Percentiles rank a stretch among this genome's conserved stretches.
These are phyloP conservation scores for Mus musculus DNA, from an alignment of 2,113 vertebrate species.

Conservation along the genomic window DNA sequence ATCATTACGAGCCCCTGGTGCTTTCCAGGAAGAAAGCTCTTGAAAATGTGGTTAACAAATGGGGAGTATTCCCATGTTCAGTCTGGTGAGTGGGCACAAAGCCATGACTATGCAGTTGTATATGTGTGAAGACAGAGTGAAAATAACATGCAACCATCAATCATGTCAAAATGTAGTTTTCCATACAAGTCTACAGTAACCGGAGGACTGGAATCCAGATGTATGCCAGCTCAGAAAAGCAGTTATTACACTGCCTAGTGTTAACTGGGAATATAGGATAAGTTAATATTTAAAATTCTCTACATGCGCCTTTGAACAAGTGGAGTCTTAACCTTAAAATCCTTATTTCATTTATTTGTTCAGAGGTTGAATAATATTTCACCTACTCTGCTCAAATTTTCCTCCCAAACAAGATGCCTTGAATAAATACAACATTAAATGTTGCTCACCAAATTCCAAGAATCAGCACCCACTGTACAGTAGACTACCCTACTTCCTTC, in stretches of 20 bases:
- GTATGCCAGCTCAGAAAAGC: background rate
- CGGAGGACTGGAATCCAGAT: background rate
- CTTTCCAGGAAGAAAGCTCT: slow-evolving; percentile 44
- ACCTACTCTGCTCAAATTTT: background rate
- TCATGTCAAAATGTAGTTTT: background rate
- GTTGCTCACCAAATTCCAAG: background rate
- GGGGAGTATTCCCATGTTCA: background rate
- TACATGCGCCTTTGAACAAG: background rate
- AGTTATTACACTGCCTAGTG: background rate
- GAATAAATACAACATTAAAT: background rate
- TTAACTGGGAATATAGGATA: background rate
- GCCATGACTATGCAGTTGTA: too few relatives aligned
- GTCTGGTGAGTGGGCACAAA: background rate
- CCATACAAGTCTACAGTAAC: background rate
- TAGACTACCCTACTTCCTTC: background rate
- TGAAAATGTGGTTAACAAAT: slow-evolving; percentile 30
- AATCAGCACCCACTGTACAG: background rate
- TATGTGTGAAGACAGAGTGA: background rate
- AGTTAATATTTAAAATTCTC: background rate
- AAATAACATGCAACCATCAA: background rate
- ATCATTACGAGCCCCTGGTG: slow-evolving; percentile 13
- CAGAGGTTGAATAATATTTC: background rate
- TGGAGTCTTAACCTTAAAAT: background rate
- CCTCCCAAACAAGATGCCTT: background rate
- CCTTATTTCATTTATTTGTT: background rate